These are phyloP conservation scores for Panagrolaimus sp. DNA, from an alignment of 1,140 invertebrate species.

Conservation along the genomic window DNA sequence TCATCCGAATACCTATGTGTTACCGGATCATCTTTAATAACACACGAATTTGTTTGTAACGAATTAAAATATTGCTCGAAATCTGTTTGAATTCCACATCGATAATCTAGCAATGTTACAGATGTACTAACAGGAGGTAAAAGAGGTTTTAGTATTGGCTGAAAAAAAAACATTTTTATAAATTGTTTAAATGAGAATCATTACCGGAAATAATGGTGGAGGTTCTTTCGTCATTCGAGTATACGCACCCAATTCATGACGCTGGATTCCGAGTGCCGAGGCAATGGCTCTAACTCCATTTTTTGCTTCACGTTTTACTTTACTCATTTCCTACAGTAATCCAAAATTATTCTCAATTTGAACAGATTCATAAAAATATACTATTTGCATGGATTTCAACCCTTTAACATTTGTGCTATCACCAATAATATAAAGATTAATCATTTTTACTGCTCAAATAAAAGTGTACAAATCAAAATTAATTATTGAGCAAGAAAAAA, in stretches of 20 bases:
- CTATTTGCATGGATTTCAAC: too few relatives aligned
- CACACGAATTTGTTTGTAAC: constrained; percentile 1
- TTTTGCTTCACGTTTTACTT: constrained; percentile 9
- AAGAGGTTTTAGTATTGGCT: neutral
- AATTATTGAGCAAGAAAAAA: neutral
- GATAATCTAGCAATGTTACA: neutral
- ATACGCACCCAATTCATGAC: constrained; percentile 43
- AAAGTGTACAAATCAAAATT: neutral
- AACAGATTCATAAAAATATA: too few relatives aligned
- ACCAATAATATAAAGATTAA: too few relatives aligned
- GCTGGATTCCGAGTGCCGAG: constrained; percentile 39
- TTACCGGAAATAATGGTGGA: constrained; percentile 42
- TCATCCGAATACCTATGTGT: constrained; percentile 14
- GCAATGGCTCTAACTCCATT: constrained; percentile 42
- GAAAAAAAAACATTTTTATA: constrained; percentile 18
- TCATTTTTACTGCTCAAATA: too few relatives aligned
- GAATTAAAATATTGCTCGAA: neutral
- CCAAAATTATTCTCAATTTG: too few relatives aligned
- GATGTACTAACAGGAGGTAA: neutral
- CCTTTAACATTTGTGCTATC: too few relatives aligned
- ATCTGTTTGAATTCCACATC: neutral
- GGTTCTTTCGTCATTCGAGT: constrained; percentile 38
- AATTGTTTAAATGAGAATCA: constrained; percentile 23
- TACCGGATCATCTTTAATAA: constrained; percentile 10
- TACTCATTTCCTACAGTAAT: neutral